These are phyloP conservation scores for Arremon aurantiirostris DNA, from an alignment of 2,797 vertebrate genomes.

Conservation along the genomic window DNA sequence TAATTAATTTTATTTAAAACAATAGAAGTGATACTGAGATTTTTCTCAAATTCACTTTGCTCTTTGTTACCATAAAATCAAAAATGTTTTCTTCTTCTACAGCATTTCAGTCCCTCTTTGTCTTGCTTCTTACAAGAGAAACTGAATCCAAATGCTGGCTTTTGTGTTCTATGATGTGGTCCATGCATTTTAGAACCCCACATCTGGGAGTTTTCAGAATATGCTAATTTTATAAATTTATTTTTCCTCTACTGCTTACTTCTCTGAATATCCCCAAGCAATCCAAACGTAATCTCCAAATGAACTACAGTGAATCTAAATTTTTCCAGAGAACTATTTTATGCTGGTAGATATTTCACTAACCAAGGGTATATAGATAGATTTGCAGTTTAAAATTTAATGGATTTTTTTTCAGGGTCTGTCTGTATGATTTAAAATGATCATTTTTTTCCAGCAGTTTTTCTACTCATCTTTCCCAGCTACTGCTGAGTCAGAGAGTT, in stretches of 20 bases:
- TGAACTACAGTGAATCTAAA: not conserved
- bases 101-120: not conserved
- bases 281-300: not conserved
- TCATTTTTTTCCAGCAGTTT: not conserved
- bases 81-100: not conserved
- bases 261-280: not conserved
- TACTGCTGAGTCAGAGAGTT: slow-evolving; percentile 5
- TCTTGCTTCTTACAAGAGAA: not conserved
- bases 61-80: not conserved
- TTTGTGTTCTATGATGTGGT: not conserved
- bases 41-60: slow-evolving; percentile 33
- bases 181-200: not conserved
- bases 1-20: slow-evolving; percentile 53
- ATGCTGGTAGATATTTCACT: not conserved
- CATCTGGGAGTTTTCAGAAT: not conserved
- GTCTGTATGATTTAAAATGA: not conserved
- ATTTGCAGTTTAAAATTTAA: slow-evolving; percentile 6
- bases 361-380: not conserved
- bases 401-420: not conserved
- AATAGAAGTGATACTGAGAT: not conserved
- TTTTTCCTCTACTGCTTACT: not conserved
- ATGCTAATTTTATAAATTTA: not conserved
- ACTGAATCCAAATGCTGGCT: not conserved
- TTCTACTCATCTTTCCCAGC: not conserved
- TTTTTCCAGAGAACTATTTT: not conserved